These are phyloP conservation scores for Pseudochromis fuscus DNA, from an alignment of 2,797 vertebrate genomes.

Conservation along the genomic window DNA sequence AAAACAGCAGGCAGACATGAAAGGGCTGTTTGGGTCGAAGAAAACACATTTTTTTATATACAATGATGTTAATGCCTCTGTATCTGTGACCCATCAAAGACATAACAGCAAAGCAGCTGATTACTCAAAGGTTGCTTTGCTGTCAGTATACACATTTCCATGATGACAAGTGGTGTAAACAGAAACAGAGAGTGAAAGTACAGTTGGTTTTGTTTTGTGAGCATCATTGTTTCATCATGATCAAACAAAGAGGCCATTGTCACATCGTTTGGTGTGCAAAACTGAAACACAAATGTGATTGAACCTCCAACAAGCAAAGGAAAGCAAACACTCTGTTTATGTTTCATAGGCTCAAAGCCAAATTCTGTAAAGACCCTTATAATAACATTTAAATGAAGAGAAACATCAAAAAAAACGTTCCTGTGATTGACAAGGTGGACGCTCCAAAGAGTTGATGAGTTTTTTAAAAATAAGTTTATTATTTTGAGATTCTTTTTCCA, in stretches of 20 bases:
- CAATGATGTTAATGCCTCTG: neutral
- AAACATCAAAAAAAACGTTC: neutral
- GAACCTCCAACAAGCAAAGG: neutral
- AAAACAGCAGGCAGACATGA: slow-evolving; percentile 19
- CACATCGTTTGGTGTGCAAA: neutral
- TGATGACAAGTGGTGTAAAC: slow-evolving; percentile 7
- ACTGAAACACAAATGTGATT: neutral
- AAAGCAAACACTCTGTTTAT: neutral
- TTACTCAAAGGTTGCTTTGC: slow-evolving; percentile 22
- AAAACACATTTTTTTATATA: slow-evolving; percentile 18
- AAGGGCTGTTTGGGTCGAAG: slow-evolving; percentile 20
- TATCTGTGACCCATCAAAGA: slow-evolving; percentile 27
- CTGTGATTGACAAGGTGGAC: neutral
- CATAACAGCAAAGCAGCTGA: slow-evolving; percentile 21
- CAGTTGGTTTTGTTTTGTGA: slow-evolving; percentile 2
- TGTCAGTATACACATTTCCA: slow-evolving; percentile 28
- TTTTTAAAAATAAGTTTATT: neutral
- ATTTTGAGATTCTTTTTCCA: neutral
- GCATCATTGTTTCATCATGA: neutral
- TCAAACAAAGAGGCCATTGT: slow-evolving; percentile 2
- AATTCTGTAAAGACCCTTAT: slow-evolving; percentile 12
- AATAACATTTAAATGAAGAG: slow-evolving; percentile 1
- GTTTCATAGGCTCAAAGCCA: no score
- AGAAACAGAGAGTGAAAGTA: neutral
- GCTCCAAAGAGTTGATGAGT: neutral